These are phyloP conservation scores for Scotopteryx bipunctaria DNA, from an alignment of 2,888 invertebrate genomes.

Conservation along the genomic window DNA sequence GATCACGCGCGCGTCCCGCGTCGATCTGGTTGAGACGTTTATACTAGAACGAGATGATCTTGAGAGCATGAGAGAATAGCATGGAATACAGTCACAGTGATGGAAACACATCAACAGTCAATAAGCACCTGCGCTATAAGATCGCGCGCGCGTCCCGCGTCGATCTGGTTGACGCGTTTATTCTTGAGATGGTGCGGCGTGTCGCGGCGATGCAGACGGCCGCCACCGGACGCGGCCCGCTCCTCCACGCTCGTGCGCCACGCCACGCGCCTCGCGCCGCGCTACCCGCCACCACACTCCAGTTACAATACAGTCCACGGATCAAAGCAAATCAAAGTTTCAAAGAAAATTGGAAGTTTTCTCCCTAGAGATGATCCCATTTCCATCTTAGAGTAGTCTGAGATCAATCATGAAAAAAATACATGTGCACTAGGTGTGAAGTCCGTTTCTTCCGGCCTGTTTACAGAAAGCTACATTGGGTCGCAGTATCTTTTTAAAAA, in stretches of 20 bases:
- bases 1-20: too few relatives aligned
- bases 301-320: slow-evolving; percentile 12
- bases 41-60: too few relatives aligned
- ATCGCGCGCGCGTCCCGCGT: slow-evolving; percentile 70
- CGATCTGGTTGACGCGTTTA: slow-evolving; percentile 90
- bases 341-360: too few relatives aligned
- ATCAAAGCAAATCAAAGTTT: neutral
- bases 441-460: too few relatives aligned
- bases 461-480: too few relatives aligned
- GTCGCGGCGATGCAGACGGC: slow-evolving; percentile 93
- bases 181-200: slow-evolving; percentile 99
- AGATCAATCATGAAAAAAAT: too few relatives aligned
- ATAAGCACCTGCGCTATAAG: slow-evolving; percentile 76
- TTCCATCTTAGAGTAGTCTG: too few relatives aligned
- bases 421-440: too few relatives aligned
- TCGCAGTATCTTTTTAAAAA: too few relatives aligned
- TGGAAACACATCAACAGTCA: slow-evolving; percentile 4
- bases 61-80: too few relatives aligned
- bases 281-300: slow-evolving; percentile 55
- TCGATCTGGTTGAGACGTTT: too few relatives aligned
- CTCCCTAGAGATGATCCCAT: too few relatives aligned
- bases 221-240: slow-evolving; percentile 51
- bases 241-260: slow-evolving; percentile 75
- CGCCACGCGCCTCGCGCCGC: slow-evolving; percentile 72
- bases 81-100: neutral